Percentiles rank a stretch among this genome's conserved stretches.
phyloP scores from a whole-genome alignment of 2,113 vertebrate species.

The Gavialis gangeticus region DNA sequence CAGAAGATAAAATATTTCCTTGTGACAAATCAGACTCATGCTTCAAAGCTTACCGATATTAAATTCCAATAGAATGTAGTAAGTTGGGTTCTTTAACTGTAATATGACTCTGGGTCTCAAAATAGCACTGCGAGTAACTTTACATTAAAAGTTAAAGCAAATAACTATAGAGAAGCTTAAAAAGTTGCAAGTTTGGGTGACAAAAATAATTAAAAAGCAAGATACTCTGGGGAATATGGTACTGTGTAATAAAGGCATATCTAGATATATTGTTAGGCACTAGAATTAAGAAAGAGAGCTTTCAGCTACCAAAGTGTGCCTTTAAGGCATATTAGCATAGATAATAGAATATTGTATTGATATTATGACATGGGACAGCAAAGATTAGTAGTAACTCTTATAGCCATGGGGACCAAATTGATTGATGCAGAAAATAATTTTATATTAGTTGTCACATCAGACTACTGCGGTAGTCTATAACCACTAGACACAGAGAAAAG shows the following conservation, averaged over 20 bases:
- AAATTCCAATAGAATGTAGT: neutral
- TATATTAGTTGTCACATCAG: neutral
- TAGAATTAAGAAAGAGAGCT: slow-evolving; percentile 23
- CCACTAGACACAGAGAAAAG: neutral
- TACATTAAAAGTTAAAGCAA: neutral
- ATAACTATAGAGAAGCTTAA: neutral
- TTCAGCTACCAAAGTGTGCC: slow-evolving; percentile 14
- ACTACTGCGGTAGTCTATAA: neutral
- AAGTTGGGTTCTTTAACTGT: neutral
- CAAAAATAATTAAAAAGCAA: slow-evolving; percentile 44
- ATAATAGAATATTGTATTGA: neutral
- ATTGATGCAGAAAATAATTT: neutral
- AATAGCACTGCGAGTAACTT: neutral
- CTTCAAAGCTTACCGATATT: neutral
- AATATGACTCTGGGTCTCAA: neutral
- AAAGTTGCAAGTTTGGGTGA: neutral
- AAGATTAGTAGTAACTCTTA: neutral
- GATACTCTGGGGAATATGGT: neutral
- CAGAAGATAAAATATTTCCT: neutral
- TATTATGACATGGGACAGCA: neutral
- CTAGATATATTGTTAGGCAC: neutral
- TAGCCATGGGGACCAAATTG: neutral
- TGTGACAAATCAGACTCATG: neutral
- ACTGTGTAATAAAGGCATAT: neutral
- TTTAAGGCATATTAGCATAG: slow-evolving; percentile 29